Conservation (phyloP, 2,797 vertebrate species). For the Taenioides sp. region DNA sequence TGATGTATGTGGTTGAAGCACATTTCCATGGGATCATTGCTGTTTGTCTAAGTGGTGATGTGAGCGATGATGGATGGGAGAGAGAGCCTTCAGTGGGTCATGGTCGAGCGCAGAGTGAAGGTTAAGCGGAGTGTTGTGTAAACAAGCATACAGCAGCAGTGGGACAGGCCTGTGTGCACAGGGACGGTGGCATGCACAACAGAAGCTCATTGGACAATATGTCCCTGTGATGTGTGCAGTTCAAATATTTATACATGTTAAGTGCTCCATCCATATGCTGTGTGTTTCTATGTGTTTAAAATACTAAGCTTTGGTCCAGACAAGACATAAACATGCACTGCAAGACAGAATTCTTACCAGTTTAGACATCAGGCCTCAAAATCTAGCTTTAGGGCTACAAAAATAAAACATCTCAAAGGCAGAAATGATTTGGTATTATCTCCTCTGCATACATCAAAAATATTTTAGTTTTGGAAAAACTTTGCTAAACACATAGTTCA, state of each 20-base stretch:
- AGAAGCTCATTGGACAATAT: neutral
- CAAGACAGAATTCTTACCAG: neutral
- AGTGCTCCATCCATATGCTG: neutral
- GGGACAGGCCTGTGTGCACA: neutral
- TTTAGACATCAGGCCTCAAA: neutral
- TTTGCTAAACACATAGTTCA: neutral
- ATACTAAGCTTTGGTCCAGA: neutral
- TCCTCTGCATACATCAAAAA: too few relatives aligned
- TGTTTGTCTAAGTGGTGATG: constrained; percentile 1
- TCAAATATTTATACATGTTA: constrained; percentile 5
- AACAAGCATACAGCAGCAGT: constrained; percentile 43
- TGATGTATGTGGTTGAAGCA: neutral
- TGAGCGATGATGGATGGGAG: neutral
- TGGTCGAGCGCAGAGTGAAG: constrained; percentile 38
- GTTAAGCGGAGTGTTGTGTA: constrained; percentile 50
- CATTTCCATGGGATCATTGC: neutral
- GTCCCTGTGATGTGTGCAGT: constrained; percentile 2
- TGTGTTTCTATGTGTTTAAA: neutral
- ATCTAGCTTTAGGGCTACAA: neutral
- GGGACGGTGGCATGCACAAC: neutral
- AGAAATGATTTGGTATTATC: too few relatives aligned
- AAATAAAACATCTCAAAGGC: too few relatives aligned
- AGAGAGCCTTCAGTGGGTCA: constrained; percentile 21
- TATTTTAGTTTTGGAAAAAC: neutral
- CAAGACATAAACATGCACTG: constrained; percentile 1